Percentiles rank a stretch among this genome's conserved stretches.
Evolutionary conservation across 2,113 vertebrate species (phyloP).

Genomic region (Gymnobelideus leadbeateri): DNA sequence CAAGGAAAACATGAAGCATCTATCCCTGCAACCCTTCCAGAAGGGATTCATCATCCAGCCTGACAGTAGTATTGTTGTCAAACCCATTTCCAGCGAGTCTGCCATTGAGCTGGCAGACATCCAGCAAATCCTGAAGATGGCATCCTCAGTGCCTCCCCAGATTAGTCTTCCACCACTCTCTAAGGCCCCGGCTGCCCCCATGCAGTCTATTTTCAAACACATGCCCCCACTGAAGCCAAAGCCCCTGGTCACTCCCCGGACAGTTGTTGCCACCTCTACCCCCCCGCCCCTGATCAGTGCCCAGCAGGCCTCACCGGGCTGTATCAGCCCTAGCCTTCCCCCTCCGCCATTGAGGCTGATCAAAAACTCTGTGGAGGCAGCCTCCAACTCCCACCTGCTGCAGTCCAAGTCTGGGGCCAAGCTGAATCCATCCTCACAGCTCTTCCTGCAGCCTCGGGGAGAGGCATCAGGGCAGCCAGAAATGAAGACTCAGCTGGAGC

Average conservation of each 20-base stretch:
- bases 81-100: conserved; percentile 87
- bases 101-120: conserved; percentile 94
- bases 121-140: conserved; percentile 97
- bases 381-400: conserved; percentile 80
- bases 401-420: conserved; percentile 82
- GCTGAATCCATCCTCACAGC: conserved; percentile 72
- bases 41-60: conserved; percentile 94
- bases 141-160: conserved; percentile 90
- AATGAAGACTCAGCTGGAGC: conserved; percentile 87
- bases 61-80: conserved; percentile 90
- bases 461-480: conserved; percentile 84
- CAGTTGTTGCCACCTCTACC: conserved; percentile 91
- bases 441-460: conserved; percentile 79
- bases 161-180: conserved; percentile 93
- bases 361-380: conserved; percentile 86
- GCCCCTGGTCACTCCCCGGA: conserved; percentile 92
- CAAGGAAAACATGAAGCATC: conserved; percentile 89
- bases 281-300: conserved; percentile 93
- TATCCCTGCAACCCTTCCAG: conserved; percentile 95
- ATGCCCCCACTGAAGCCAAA: conserved; percentile 96
- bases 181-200: conserved; percentile 88
- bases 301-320: conserved; percentile 95
- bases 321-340: conserved; percentile 94
- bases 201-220: conserved; percentile 89
- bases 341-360: conserved; percentile 88